Conservation (phyloP, 2,888 invertebrate species). For the Andrena flavipes region DNA sequence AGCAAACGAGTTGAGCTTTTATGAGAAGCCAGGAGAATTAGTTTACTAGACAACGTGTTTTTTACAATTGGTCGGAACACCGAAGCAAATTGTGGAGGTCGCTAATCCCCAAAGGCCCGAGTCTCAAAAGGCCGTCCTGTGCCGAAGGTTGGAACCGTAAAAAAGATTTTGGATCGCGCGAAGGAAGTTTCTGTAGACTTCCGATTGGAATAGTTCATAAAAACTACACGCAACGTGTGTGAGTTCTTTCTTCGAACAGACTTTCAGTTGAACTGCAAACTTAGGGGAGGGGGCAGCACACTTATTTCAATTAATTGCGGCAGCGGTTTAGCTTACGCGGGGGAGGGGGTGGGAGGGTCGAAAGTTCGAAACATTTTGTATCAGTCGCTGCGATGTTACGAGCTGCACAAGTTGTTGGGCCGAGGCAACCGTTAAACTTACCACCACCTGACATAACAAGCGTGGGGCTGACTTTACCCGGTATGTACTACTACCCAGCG, state of each 20-base stretch:
- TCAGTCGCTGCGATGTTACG: constrained; percentile 22
- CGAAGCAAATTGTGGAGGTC: no score
- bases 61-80: no score
- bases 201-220: background rate
- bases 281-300: constrained; percentile 6
- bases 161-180: background rate
- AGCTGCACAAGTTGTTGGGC: constrained; percentile 16
- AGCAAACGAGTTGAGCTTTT: no score
- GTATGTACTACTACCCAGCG: constrained; percentile 11
- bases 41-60: no score
- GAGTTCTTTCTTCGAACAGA: constrained; percentile 16
- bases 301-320: constrained; percentile 39
- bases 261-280: constrained; percentile 21
- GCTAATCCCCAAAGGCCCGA: no score
- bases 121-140: no score
- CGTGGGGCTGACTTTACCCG: constrained; percentile 11
- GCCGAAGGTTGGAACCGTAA: background rate
- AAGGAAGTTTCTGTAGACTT: background rate
- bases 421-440: constrained; percentile 36
- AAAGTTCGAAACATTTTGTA: constrained; percentile 43
- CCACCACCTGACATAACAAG: constrained; percentile 24
- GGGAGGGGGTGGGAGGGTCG: background rate
- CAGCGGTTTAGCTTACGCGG: constrained; percentile 8
- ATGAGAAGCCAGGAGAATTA: no score
- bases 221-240: background rate